These are phyloP conservation scores for Cotesia vestalis DNA, from an alignment of 1,140 invertebrate genomes.

Conservation along the genomic window DNA sequence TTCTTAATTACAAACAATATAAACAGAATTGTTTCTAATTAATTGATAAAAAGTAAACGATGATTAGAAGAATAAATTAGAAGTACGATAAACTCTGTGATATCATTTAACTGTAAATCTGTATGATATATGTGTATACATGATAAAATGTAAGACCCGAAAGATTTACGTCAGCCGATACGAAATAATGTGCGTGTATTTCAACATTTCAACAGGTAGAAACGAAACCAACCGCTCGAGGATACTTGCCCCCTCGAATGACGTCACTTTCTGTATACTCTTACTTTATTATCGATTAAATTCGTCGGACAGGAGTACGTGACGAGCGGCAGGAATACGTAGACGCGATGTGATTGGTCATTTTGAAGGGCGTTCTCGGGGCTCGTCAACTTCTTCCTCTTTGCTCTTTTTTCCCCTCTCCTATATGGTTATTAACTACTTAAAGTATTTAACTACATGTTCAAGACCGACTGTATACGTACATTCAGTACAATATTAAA, in stretches of 20 bases:
- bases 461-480: not conserved
- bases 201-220: conserved; percentile 11
- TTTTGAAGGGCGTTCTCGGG: conserved; percentile 41
- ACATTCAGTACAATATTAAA: too few species aligned
- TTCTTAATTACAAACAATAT: too few species aligned
- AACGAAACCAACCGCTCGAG: not conserved
- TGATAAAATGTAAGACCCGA: not conserved
- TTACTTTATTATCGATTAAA: conserved; percentile 6
- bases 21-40: too few species aligned
- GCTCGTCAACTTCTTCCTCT: conserved; percentile 35
- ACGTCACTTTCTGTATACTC: not conserved
- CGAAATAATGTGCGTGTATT: not conserved
- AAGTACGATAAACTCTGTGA: too few species aligned
- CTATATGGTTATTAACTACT: not conserved
- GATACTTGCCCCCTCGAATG: not conserved
- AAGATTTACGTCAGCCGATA: not conserved
- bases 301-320: not conserved
- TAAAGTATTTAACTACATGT: not conserved
- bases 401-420: not conserved
- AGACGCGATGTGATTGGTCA: conserved; percentile 39
- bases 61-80: too few species aligned
- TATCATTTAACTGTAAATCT: too few species aligned
- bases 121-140: too few species aligned
- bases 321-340: conserved; percentile 1
- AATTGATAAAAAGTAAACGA: too few species aligned